Conservation (phyloP, 2,888 invertebrate species). For the Trilocha varians region DNA sequence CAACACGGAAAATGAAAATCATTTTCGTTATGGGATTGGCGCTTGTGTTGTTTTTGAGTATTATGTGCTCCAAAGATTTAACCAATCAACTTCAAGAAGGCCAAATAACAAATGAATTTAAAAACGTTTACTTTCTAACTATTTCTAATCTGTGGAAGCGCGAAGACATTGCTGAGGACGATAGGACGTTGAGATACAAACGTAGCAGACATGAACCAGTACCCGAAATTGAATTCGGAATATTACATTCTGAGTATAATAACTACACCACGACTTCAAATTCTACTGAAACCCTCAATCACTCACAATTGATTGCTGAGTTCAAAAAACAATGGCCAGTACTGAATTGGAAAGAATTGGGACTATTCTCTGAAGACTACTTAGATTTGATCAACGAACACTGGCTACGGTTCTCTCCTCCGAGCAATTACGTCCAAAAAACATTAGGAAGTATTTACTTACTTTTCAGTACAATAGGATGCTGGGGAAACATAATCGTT, state of each 20-base stretch:
- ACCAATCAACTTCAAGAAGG: not conserved
- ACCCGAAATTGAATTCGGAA: conserved; percentile 19
- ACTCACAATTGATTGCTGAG: conserved; percentile 34
- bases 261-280: conserved; percentile 25
- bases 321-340: conserved; percentile 60
- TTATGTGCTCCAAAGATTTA: conserved; percentile 29
- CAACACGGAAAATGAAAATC: conserved; percentile 32
- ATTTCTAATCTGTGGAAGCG: not conserved
- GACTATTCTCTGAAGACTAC: conserved; percentile 73
- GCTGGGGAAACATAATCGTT: conserved; percentile 80
- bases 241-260: conserved; percentile 18
- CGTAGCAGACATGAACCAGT: conserved; percentile 16
- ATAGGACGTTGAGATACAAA: conserved; percentile 4
- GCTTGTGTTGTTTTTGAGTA: conserved; percentile 23
- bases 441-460: conserved; percentile 75
- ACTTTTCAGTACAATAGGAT: conserved; percentile 77
- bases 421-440: conserved; percentile 70
- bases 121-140: conserved; percentile 5
- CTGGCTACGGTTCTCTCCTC: conserved; percentile 81
- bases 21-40: conserved; percentile 25
- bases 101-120: not conserved
- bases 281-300: conserved; percentile 26
- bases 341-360: conserved; percentile 62
- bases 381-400: conserved; percentile 77
- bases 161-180: not conserved